phyloP scores from a whole-genome alignment of 1,140 invertebrate species.

The Aplysia californica region DNA sequence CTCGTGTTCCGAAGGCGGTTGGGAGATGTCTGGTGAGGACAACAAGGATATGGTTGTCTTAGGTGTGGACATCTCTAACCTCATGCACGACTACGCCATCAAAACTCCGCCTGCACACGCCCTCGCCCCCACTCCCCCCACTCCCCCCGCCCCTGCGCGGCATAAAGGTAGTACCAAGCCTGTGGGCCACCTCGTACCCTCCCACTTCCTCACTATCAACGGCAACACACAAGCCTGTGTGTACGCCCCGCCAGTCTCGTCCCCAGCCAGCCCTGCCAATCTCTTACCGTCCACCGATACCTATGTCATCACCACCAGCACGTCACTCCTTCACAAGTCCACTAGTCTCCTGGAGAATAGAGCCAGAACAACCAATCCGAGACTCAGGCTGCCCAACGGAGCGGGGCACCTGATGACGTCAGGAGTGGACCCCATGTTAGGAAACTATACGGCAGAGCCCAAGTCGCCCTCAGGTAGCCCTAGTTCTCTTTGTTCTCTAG shows the following conservation, averaged over 20 bases:
- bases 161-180: neutral
- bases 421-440: slow-evolving; percentile 18
- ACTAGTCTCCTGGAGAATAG: no score
- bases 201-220: neutral
- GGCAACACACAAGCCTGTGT: neutral
- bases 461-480: neutral
- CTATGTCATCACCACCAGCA: neutral
- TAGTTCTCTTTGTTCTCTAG: neutral
- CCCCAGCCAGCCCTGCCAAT: neutral
- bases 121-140: neutral
- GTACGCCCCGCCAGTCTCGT: neutral
- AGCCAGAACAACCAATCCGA: no score
- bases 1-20: neutral
- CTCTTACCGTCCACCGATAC: neutral
- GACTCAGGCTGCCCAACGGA: slow-evolving; percentile 9
- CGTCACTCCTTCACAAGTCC: slow-evolving; percentile 1
- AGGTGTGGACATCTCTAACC: slow-evolving; percentile 66
- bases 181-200: no score
- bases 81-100: slow-evolving; percentile 58
- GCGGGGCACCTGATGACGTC: slow-evolving; percentile 19
- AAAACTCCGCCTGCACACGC: neutral
- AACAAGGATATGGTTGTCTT: slow-evolving; percentile 64
- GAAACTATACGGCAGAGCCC: slow-evolving; percentile 8
- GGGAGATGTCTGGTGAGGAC: neutral
- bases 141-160: neutral